These are phyloP conservation scores for Rotaria macrura DNA, from an alignment of 2,888 invertebrate species.

Conservation along the genomic window DNA sequence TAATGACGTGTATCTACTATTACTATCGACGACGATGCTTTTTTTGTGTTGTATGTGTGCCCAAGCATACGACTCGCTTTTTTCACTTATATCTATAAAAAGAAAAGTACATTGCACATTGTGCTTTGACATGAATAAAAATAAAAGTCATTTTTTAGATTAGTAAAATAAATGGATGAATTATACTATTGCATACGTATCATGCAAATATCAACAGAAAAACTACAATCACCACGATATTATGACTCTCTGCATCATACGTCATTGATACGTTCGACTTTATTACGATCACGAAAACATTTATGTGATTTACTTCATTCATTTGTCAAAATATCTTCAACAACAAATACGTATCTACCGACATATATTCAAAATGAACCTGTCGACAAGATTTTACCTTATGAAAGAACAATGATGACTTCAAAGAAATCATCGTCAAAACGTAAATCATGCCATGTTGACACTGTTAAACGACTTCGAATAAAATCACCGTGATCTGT, in stretches of 20 bases:
- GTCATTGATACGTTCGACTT: neutral
- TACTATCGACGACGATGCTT: neutral
- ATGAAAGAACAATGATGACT: neutral
- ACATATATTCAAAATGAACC: neutral
- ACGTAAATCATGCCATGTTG: neutral
- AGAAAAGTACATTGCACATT: neutral
- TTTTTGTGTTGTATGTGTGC: neutral
- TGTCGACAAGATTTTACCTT: neutral
- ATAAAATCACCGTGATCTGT: neutral
- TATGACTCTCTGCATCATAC: neutral
- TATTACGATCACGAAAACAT: neutral
- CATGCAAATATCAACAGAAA: conserved; percentile 1
- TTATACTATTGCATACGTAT: neutral
- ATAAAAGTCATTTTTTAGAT: neutral
- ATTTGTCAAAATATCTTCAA: neutral
- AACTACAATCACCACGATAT: neutral
- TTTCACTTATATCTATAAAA: neutral
- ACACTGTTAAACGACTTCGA: neutral
- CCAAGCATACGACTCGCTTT: neutral
- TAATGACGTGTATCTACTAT: neutral
- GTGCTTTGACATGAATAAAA: neutral
- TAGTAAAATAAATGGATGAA: neutral
- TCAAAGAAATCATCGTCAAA: neutral
- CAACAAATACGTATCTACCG: neutral
- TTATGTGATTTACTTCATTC: neutral